Percentiles rank a stretch among this genome's conserved stretches.
These are phyloP conservation scores for Siniperca undulata DNA, from an alignment of 2,797 vertebrate genomes.

Conservation along the genomic window DNA sequence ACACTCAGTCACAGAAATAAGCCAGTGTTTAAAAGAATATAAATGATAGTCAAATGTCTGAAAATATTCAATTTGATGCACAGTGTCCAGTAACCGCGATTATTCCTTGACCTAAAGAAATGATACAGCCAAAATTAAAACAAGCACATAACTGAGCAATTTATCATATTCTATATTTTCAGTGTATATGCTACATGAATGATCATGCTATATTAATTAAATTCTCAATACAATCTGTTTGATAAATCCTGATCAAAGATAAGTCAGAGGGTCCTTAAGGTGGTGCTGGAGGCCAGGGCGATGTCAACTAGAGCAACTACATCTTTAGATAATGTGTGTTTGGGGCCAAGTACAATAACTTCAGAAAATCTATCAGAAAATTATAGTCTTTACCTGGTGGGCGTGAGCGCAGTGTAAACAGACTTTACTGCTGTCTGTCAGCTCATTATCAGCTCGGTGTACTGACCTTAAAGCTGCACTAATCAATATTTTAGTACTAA, in stretches of 20 bases:
- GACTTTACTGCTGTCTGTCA: neutral
- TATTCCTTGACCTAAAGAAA: neutral
- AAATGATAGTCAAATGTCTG: neutral
- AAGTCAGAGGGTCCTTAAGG: no score
- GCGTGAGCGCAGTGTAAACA: conserved; percentile 13
- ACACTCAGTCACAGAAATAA: neutral
- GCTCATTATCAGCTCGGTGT: neutral
- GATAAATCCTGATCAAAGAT: no score
- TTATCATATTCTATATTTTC: neutral
- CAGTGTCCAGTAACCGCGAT: neutral
- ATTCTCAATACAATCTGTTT: neutral
- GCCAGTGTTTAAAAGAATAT: no score
- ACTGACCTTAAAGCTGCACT: conserved; percentile 7
- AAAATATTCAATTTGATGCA: neutral
- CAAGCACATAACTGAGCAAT: neutral
- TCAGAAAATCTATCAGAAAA: no score
- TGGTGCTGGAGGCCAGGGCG: no score
- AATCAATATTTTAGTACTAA: conserved; percentile 33
- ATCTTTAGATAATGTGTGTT: no score
- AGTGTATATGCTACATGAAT: neutral
- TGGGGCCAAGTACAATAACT: no score
- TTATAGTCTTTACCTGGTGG: neutral
- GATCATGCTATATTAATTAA: neutral
- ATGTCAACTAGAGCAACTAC: no score
- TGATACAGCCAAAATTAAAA: neutral